Evolutionary conservation across 2,113 vertebrate species (phyloP).

Genomic region (Ibidorhyncha struthersii): DNA sequence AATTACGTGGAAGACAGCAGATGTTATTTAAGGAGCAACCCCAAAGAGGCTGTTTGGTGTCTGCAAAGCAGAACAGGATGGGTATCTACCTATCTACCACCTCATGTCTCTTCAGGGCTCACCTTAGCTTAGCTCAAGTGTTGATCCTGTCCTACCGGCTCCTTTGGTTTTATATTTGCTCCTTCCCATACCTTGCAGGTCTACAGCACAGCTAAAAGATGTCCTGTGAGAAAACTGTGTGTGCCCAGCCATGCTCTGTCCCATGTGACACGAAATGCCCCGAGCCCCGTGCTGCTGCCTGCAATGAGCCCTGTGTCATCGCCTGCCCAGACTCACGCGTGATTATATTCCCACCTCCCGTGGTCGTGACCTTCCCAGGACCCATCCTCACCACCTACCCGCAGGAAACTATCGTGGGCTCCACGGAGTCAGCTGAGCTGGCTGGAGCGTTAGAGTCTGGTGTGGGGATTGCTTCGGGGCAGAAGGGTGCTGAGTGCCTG

Average conservation of each 20-base stretch:
- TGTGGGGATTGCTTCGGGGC: accelerated
- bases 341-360: conserved; percentile 50
- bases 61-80: not conserved
- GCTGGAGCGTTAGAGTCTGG: not conserved
- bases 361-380: conserved; percentile 40
- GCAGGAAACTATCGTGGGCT: conserved; percentile 39
- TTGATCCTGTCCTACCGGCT: accelerated
- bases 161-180: not conserved
- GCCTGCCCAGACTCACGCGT: conserved; percentile 25
- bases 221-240: conserved; percentile 20
- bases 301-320: conserved; percentile 29
- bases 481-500: not conserved
- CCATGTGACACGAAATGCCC: not conserved
- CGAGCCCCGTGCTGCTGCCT: not conserved
- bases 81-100: accelerated
- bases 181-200: not conserved
- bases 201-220: not conserved
- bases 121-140: not conserved
- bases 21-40: not conserved
- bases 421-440: not conserved
- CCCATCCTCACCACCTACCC: conserved; percentile 64
- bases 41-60: not conserved
- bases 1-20: not conserved
- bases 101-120: not conserved
- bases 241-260: not conserved